Evolutionary conservation across 64 coral and sea anemone genomes (phyloP).

Genomic region (Orbicella faveolata): DNA sequence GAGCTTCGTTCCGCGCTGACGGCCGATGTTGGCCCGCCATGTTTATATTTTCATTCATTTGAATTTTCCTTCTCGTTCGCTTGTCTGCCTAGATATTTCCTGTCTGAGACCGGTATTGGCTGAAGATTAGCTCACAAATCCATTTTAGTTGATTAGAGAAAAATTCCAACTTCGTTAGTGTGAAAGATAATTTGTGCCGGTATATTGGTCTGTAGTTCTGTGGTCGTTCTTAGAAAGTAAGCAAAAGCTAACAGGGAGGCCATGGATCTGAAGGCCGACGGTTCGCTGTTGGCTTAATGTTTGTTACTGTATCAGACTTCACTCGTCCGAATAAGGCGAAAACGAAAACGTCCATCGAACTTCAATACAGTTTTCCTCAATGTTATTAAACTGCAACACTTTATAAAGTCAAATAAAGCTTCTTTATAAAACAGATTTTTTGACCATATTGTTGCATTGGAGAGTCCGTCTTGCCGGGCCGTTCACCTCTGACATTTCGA

Average conservation of each 20-base stretch:
- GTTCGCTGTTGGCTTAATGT: not conserved
- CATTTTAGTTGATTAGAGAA: slow-evolving; percentile 4
- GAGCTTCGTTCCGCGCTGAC: not conserved
- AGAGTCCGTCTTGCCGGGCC: not conserved
- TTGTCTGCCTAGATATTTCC: slow-evolving; percentile 19
- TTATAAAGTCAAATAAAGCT: not conserved
- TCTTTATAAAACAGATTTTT: not conserved
- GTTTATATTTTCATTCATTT: slow-evolving; percentile 52
- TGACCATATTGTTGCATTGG: not conserved
- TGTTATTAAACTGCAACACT: not conserved
- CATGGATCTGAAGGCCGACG: not conserved
- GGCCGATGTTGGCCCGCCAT: slow-evolving; percentile 41
- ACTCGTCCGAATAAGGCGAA: not conserved
- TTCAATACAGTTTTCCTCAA: not conserved
- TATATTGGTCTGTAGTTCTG: not conserved
- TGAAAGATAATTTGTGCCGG: not conserved
- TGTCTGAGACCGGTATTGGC: not conserved
- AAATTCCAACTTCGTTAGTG: not conserved
- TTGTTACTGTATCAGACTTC: not conserved
- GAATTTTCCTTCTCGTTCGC: slow-evolving; percentile 16
- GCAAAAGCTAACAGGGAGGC: not conserved
- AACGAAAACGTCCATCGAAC: not conserved
- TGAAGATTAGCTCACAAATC: slow-evolving; percentile 8
- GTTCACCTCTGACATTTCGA: slow-evolving; percentile 13
- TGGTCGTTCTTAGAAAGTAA: not conserved